Evolutionary conservation across 1,140 invertebrate species (phyloP), one percentile per base, ranked within the genome.

Genomic region (Teleopsis dalmanni): DNA sequence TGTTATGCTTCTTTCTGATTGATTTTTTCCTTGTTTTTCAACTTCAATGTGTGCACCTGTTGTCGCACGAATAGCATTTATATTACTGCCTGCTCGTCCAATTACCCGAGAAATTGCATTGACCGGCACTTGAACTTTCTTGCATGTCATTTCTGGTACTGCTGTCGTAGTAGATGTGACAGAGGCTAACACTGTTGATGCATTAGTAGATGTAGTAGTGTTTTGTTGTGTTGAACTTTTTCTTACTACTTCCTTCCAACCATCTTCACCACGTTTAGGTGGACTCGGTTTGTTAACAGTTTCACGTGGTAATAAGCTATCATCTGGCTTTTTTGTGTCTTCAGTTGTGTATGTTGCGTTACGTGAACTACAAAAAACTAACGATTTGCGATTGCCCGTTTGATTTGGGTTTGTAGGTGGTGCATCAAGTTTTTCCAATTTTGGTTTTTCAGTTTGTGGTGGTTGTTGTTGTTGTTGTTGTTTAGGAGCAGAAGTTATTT

Each of bases 21-120:
- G 88, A 10, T 88, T 88, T 76, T 95, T 95, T 62, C 84, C 85
- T 73, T 95, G 91, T 67, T 97, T 98, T 69, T 98, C 95, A 2
- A 98, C 91, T 74, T 98, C 95, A 62, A 98, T 97, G 65, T 96
- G 91, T 4, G 95, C 95, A 42, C 92, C 91, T 13, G 93, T 96
- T 19, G 90, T 86, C 51, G 88, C 86, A 51, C 95, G 76, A 60
- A 98, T 97, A 6, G 93, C 89, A 76, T 97, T 98, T 56, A 98
- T 97, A 74, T 97, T 96, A 72, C 87, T 92, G 18, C 94, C 95
- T 16, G 88, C 93, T 60, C 94, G 82, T 2, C 95, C 95, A 65
- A 98, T 97, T 1, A 97, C 93, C 51, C 93, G 78, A 56, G 91
- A 95, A 40, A 97, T 97, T 35, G 93, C 93, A 72, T 89, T 88